phyloP scores from a whole-genome alignment of 2,797 vertebrate genomes.

The Peromyscus aztecus region DNA sequence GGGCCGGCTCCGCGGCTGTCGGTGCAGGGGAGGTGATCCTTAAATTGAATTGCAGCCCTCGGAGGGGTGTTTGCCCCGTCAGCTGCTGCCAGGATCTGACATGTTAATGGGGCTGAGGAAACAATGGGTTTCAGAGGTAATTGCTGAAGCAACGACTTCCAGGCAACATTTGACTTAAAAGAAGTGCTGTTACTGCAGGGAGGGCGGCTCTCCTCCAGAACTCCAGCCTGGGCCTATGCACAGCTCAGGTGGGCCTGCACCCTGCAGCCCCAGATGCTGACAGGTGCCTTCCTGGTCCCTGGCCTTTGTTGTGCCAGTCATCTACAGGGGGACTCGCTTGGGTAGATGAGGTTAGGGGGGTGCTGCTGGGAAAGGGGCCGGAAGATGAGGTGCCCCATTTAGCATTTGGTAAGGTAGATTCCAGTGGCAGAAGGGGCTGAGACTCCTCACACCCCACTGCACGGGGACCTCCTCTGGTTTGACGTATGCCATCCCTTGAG shows the following conservation, averaged over 20 bases:
- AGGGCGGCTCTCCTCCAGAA: conserved; percentile 2
- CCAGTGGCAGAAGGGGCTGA: background rate
- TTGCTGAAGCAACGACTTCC: conserved; percentile 89
- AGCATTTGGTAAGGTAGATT: background rate
- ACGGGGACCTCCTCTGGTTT: background rate
- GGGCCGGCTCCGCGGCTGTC: conserved; percentile 84
- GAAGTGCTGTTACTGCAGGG: conserved; percentile 79
- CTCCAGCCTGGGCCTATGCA: conserved; percentile 16
- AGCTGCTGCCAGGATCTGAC: conserved; percentile 89
- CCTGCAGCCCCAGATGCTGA: background rate
- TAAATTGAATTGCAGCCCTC: conserved; percentile 91
- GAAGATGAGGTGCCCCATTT: background rate
- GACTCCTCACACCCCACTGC: background rate
- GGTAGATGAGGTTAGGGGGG: background rate
- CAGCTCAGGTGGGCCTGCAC: background rate
- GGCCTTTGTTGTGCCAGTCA: background rate
- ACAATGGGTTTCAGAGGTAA: conserved; percentile 90
- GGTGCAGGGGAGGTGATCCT: conserved; percentile 87
- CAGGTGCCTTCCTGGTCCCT: background rate
- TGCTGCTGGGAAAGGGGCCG: background rate
- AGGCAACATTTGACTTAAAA: conserved; percentile 89
- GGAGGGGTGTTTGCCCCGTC: conserved; percentile 90
- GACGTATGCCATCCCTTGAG: accelerated
- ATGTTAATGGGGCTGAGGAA: conserved; percentile 90
- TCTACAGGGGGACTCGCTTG: background rate